These are phyloP conservation scores for Diabrotica undecimpunctata DNA, from an alignment of 1,140 invertebrate genomes.

Conservation along the genomic window DNA sequence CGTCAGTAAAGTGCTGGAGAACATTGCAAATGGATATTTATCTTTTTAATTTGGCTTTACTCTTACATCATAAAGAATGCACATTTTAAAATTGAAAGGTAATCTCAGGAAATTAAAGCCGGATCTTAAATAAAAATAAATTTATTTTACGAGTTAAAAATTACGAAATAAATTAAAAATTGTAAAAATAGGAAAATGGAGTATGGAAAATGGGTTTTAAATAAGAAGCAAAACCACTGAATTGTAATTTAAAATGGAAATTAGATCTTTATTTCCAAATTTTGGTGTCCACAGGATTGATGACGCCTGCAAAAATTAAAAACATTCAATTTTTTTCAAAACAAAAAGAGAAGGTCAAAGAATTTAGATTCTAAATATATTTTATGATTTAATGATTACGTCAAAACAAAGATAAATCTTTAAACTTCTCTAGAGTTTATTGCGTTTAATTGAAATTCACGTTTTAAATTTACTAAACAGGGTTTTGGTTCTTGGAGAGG, in stretches of 20 bases:
- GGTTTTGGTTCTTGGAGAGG: slow-evolving; percentile 40
- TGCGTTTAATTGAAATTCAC: too few relatives aligned
- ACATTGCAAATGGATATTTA: too few relatives aligned
- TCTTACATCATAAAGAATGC: too few relatives aligned
- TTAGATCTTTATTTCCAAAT: slow-evolving; percentile 57
- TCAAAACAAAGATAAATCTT: too few relatives aligned
- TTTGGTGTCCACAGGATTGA: slow-evolving; percentile 47
- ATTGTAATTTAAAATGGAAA: slow-evolving; percentile 48
- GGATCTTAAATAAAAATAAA: slow-evolving; percentile 13
- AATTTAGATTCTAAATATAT: neutral
- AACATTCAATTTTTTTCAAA: slow-evolving; percentile 25
- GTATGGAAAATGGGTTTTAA: slow-evolving; percentile 23
- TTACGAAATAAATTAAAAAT: slow-evolving; percentile 19
- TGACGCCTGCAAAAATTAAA: slow-evolving; percentile 54
- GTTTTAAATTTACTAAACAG: slow-evolving; percentile 37
- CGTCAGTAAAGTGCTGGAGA: too few relatives aligned
- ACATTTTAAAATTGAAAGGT: too few relatives aligned
- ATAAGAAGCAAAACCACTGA: slow-evolving; percentile 39
- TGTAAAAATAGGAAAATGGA: slow-evolving; percentile 8
- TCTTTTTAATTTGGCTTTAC: too few relatives aligned
- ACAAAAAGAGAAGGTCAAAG: slow-evolving; percentile 35
- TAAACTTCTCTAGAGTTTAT: too few relatives aligned
- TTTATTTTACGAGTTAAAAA: slow-evolving; percentile 15
- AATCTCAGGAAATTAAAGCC: slow-evolving; percentile 12
- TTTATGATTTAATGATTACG: too few relatives aligned